Percentiles rank a stretch among this genome's conserved stretches.
Evolutionary conservation across 2,113 vertebrate genomes (phyloP).

Genomic region (Stegastes partitus): DNA sequence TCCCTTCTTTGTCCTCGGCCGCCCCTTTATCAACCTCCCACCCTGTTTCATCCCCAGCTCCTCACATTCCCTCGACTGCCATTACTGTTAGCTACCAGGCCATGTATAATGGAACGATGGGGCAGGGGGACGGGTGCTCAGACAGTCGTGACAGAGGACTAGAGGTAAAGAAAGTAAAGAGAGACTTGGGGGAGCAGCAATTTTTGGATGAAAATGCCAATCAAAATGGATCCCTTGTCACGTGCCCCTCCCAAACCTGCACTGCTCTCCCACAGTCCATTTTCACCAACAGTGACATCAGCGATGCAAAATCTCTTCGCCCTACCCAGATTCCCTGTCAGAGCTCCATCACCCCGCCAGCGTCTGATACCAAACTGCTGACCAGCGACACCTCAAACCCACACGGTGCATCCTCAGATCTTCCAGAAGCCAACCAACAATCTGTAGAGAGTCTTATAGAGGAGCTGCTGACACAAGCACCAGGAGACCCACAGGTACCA

Average conservation of each 20-base stretch:
- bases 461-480: constrained; percentile 86
- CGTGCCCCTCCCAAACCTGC: constrained; percentile 60
- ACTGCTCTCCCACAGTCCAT: constrained; percentile 44
- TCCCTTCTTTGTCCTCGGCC: constrained; percentile 61
- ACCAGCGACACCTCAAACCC: constrained; percentile 34
- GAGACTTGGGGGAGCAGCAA: constrained; percentile 77
- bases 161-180: constrained; percentile 89
- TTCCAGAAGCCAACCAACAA: constrained; percentile 67
- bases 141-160: constrained; percentile 80
- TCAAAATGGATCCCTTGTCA: constrained; percentile 69
- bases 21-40: constrained; percentile 34
- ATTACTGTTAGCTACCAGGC: constrained; percentile 67
- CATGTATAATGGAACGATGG: constrained; percentile 75
- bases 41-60: constrained; percentile 33
- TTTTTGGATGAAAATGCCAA: constrained; percentile 76
- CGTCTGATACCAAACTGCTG: constrained; percentile 32
- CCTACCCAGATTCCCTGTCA: constrained; percentile 50
- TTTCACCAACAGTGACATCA: constrained; percentile 55
- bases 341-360: constrained; percentile 36
- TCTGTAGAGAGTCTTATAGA: constrained; percentile 88
- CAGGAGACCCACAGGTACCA: constrained; percentile 63
- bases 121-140: constrained; percentile 69
- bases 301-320: constrained; percentile 47
- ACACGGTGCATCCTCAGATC: constrained; percentile 32
- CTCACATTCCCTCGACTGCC: constrained; percentile 41